Percentiles rank a stretch among this genome's conserved stretches.
Conservation (phyloP, 1,140 invertebrate species). For the Drosophila neocordata region DNA sequence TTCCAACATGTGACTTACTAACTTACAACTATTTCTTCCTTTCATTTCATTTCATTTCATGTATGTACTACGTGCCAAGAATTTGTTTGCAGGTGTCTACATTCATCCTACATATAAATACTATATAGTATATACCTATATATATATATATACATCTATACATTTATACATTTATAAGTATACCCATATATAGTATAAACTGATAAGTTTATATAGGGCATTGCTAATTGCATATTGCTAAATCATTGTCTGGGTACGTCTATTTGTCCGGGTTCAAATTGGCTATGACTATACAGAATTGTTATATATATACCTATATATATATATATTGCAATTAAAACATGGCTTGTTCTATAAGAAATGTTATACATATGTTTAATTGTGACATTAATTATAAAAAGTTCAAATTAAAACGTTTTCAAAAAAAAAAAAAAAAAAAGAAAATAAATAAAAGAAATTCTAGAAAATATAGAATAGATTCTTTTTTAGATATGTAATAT, state of each 20-base stretch:
- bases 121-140: no score
- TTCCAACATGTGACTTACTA: slow-evolving; percentile 6
- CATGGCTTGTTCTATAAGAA: no score
- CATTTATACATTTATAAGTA: not conserved
- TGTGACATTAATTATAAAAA: no score
- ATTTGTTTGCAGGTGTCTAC: no score
- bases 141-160: not conserved
- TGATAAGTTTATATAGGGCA: slow-evolving; percentile 7
- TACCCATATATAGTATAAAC: not conserved
- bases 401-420: no score
- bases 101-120: no score
- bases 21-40: slow-evolving; percentile 3
- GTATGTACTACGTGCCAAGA: slow-evolving; percentile 5
- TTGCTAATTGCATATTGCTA: slow-evolving; percentile 10
- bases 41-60: not conserved
- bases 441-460: no score
- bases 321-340: not conserved
- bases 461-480: no score
- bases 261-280: slow-evolving; percentile 1
- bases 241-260: slow-evolving; percentile 8
- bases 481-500: no score
- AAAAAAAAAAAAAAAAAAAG: not conserved
- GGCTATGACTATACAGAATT: slow-evolving; percentile 4
- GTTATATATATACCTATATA: not conserved
- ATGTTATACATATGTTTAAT: no score